These are phyloP conservation scores for Mystacornis crossleyi DNA, from an alignment of 2,113 vertebrate species.

Conservation along the genomic window DNA sequence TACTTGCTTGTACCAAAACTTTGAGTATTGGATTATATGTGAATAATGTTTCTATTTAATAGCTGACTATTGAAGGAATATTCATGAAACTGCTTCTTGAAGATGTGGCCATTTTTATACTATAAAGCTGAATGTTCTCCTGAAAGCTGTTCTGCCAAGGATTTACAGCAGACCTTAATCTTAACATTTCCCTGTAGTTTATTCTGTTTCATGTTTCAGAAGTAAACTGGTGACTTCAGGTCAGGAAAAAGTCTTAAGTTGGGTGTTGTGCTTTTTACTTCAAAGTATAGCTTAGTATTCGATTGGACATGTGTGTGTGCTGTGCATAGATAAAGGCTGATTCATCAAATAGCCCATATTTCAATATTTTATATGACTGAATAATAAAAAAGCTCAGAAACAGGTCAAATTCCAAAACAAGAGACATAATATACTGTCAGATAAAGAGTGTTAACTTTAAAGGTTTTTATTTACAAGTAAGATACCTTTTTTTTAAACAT, in stretches of 20 bases:
- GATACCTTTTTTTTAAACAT: background rate
- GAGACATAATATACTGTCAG: background rate
- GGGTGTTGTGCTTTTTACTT: background rate
- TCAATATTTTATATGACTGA: background rate
- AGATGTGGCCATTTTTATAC: background rate
- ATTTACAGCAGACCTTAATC: background rate
- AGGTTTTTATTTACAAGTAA: background rate
- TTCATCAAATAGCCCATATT: background rate
- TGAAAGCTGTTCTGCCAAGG: background rate
- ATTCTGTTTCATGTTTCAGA: background rate
- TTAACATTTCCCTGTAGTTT: background rate
- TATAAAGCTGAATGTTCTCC: background rate
- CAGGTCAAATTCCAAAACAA: background rate
- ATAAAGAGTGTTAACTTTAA: background rate
- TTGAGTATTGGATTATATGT: background rate
- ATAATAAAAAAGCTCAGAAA: background rate
- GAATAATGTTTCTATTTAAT: background rate
- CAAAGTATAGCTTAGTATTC: background rate
- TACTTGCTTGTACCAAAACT: background rate
- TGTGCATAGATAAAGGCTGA: background rate
- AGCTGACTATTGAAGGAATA: background rate
- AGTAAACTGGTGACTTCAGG: background rate
- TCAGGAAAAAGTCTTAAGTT: background rate
- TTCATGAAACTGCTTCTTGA: background rate
- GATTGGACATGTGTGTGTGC: fast-evolving